Conservation (phyloP, 2,113 vertebrate genomes). For the Salvelinus alpinus region DNA sequence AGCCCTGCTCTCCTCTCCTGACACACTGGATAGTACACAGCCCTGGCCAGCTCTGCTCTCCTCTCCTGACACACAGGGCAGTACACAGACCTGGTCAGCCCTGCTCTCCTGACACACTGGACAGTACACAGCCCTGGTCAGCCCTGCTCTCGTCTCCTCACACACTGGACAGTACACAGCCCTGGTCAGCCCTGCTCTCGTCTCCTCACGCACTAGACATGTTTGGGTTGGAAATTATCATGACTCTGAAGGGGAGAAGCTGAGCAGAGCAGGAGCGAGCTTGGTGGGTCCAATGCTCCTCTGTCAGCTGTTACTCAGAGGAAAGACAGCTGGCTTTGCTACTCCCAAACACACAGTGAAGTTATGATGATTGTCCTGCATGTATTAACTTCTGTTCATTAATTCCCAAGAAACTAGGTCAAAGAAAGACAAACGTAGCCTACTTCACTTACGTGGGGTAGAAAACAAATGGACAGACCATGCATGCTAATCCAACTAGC, state of each 20-base stretch:
- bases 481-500: slow-evolving; percentile 17
- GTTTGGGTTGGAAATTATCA: slow-evolving; percentile 29
- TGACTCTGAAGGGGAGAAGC: background rate
- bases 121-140: background rate
- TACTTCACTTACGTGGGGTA: slow-evolving; percentile 9
- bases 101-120: too few species aligned
- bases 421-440: slow-evolving; percentile 10
- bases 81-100: too few species aligned
- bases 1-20: background rate
- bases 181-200: background rate
- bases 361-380: background rate
- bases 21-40: too few species aligned
- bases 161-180: too few species aligned
- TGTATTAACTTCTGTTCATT: background rate
- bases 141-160: background rate
- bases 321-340: background rate
- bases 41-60: too few species aligned
- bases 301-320: background rate
- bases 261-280: background rate
- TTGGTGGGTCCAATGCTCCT: background rate
- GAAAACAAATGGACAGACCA: slow-evolving; percentile 31
- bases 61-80: too few species aligned
- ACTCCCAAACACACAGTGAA: background rate
- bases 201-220: slow-evolving; percentile 21
- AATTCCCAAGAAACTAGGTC: background rate